Base-by-base conservation (phyloP, 2,888 invertebrate species). In the Ormyrus nitidulus region DNA sequence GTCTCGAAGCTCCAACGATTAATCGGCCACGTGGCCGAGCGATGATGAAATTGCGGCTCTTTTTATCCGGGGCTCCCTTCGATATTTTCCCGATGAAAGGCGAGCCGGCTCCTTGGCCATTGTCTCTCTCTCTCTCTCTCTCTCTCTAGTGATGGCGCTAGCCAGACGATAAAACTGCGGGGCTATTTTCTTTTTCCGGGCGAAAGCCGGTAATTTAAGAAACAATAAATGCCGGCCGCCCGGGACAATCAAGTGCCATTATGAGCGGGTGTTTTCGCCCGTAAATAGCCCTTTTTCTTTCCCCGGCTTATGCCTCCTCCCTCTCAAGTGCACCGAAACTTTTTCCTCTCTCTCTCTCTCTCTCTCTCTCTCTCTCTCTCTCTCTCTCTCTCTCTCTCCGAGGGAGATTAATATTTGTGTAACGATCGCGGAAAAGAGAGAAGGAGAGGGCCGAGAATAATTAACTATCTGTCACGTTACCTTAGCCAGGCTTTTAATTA, bases 401-500 rank as follows among this genome's bases (percentile, higher is more conserved):
- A 64, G 51, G 54, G 77, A 70, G 79, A 81, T 81, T 81, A 81
- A 81, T 79, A 79, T 81, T 81, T 81, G 78, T 65, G 58, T 76
- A 81, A 71, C 78, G 81, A 78, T 79, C 75, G 78, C 34, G 68
- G 56, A 10, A 58, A 19, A 19, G 54, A 61, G 11, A 62, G 44
- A 11, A 48, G 11, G 9, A 34, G 48, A 5, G 65, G 10, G 61
- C 62, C 49, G 48, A 62, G 77, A 76, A 81, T 81, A 81, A 81
- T 81, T 81, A 81, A n/a, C 79, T 72, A 79, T 78, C 81, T 72
- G 81, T 78, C 78, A 79, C 79, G 79, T 76, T 64, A 10, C 6
- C 7, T 46, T 64, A 70, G 61, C 66, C 54, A 34, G 65, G 74
- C 13, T 81, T 81, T 79, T 81, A 81, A 81, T 81, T 81, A 76